Conservation (phyloP, 2,888 invertebrate species). For the Pilophorus perplexus region DNA sequence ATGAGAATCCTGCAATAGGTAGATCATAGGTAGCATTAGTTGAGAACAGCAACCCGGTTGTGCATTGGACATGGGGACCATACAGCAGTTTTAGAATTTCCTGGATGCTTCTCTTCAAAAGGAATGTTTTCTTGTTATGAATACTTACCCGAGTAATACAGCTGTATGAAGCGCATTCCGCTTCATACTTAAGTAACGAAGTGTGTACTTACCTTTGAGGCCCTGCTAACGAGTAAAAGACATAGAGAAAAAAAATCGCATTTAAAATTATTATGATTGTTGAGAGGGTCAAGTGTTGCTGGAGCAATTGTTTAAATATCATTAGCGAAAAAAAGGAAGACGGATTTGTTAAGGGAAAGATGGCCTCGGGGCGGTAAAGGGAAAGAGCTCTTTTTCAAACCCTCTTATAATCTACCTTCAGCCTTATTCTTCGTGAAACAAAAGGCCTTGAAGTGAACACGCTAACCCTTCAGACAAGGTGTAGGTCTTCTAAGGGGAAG, state of each 20-base stretch:
- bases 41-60: too few relatives aligned
- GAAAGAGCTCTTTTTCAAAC: not conserved
- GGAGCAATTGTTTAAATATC: conserved; percentile 32
- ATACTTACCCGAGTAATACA: too few relatives aligned
- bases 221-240: conserved; percentile 22
- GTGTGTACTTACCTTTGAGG: too few relatives aligned
- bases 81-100: too few relatives aligned
- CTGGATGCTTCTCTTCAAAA: too few relatives aligned
- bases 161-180: too few relatives aligned
- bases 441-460: conserved; percentile 24
- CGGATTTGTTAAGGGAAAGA: not conserved
- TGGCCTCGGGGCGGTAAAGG: not conserved
- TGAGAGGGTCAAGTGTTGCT: conserved; percentile 28
- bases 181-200: too few relatives aligned
- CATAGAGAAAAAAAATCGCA: not conserved
- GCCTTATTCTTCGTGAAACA: not conserved
- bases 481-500: conserved; percentile 15
- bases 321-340: conserved; percentile 12
- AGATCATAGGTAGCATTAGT: too few relatives aligned
- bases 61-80: too few relatives aligned
- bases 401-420: not conserved
- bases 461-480: conserved; percentile 10
- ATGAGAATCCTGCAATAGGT: too few relatives aligned
- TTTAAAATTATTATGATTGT: conserved; percentile 28
- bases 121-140: too few relatives aligned